These are phyloP conservation scores for Sminthurinus aureus DNA, from an alignment of 2,888 invertebrate species.

Conservation along the genomic window DNA sequence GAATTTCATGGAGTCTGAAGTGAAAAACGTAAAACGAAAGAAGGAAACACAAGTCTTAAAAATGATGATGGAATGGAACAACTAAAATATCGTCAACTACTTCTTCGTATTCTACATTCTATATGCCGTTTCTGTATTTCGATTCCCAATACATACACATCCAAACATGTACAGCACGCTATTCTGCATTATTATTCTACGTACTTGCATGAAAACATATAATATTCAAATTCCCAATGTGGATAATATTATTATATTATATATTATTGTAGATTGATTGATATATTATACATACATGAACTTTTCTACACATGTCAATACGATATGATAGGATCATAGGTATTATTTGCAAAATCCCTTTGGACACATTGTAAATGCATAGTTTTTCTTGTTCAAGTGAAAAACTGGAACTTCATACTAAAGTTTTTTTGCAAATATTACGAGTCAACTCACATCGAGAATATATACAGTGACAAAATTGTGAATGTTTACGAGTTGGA, in stretches of 20 bases:
- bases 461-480: background rate
- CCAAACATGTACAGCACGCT: background rate
- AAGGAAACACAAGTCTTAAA: background rate
- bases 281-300: no score
- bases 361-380: no score
- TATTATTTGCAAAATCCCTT: no score
- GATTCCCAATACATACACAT: background rate
- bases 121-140: background rate
- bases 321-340: no score
- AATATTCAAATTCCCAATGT: no score
- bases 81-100: background rate
- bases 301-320: no score
- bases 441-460: constrained; percentile 15
- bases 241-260: no score
- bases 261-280: no score
- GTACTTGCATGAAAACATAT: no score
- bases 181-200: no score
- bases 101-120: background rate
- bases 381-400: no score
- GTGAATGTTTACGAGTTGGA: constrained; percentile 10
- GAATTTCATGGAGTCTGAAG: background rate
- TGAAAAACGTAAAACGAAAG: background rate
- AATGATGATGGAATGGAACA: background rate
- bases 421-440: background rate
- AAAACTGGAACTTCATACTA: no score